Conservation (phyloP, 2,888 invertebrate species). For the Himalopsyche anomala region DNA sequence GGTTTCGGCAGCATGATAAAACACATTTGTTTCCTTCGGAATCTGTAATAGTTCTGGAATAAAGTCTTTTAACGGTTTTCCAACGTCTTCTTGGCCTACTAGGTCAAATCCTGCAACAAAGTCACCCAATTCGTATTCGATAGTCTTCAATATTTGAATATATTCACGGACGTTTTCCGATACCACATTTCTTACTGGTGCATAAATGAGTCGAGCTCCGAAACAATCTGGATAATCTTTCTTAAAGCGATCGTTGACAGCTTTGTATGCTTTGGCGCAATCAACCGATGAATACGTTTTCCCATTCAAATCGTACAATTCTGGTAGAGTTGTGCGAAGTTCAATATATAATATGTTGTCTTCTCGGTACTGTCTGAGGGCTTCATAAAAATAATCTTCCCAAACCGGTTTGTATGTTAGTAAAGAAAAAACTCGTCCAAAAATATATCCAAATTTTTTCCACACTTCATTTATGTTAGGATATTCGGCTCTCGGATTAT, state of each 20-base stretch:
- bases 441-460: conserved; percentile 77
- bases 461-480: conserved; percentile 78
- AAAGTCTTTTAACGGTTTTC: conserved; percentile 80
- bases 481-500: conserved; percentile 75
- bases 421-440: conserved; percentile 75
- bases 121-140: conserved; percentile 78
- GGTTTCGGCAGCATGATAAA: conserved; percentile 90
- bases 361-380: conserved; percentile 78
- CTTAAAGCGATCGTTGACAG: conserved; percentile 77
- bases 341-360: conserved; percentile 85
- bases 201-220: conserved; percentile 83
- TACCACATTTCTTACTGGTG: conserved; percentile 77
- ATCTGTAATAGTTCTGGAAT: conserved; percentile 75
- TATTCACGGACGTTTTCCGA: conserved; percentile 71
- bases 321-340: conserved; percentile 80
- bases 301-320: conserved; percentile 82
- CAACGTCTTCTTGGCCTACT: conserved; percentile 87
- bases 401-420: conserved; percentile 81
- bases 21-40: conserved; percentile 78
- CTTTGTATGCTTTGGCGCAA: conserved; percentile 78
- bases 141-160: conserved; percentile 70
- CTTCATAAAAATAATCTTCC: conserved; percentile 81
- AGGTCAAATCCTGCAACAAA: conserved; percentile 88
- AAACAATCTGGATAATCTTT: conserved; percentile 80
- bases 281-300: conserved; percentile 76